Conservation (phyloP, 53 echinoderm and acorn worm genomes). For the Holothuria scabra region DNA sequence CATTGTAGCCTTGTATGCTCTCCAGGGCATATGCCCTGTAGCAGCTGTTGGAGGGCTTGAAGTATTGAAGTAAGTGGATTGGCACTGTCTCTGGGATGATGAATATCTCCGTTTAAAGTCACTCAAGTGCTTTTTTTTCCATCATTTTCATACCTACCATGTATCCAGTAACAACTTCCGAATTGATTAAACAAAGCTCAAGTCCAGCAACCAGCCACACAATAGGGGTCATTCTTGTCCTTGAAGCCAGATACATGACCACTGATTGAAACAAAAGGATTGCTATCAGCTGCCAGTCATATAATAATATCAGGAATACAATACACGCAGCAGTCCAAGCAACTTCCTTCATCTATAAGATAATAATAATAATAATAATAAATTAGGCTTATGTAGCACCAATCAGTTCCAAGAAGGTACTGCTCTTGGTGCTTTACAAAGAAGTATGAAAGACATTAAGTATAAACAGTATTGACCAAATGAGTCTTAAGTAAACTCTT, state of each 20-base stretch:
- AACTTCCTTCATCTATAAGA: slow-evolving; percentile 42
- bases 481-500: too few relatives aligned
- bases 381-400: too few relatives aligned
- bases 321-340: slow-evolving; percentile 42
- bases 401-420: too few relatives aligned
- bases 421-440: too few relatives aligned
- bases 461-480: too few relatives aligned
- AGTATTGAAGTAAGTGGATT: too few relatives aligned
- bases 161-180: neutral
- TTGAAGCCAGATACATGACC: slow-evolving; percentile 54
- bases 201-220: slow-evolving; percentile 54
- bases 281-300: slow-evolving; percentile 30
- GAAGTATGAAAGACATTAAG: too few relatives aligned
- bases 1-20: too few relatives aligned
- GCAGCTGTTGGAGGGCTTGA: too few relatives aligned
- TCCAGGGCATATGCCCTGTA: too few relatives aligned
- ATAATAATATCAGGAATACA: slow-evolving; percentile 1
- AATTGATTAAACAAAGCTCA: slow-evolving; percentile 29
- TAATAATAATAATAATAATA: neutral
- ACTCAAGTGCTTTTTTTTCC: neutral
- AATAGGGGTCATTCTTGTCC: slow-evolving; percentile 22
- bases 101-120: too few relatives aligned
- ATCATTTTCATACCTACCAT: slow-evolving; percentile 45
- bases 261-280: slow-evolving; percentile 44
- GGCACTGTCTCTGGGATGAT: too few relatives aligned